Base-by-base conservation (phyloP, 1,140 invertebrate species). In the Drosophila simulans region DNA sequence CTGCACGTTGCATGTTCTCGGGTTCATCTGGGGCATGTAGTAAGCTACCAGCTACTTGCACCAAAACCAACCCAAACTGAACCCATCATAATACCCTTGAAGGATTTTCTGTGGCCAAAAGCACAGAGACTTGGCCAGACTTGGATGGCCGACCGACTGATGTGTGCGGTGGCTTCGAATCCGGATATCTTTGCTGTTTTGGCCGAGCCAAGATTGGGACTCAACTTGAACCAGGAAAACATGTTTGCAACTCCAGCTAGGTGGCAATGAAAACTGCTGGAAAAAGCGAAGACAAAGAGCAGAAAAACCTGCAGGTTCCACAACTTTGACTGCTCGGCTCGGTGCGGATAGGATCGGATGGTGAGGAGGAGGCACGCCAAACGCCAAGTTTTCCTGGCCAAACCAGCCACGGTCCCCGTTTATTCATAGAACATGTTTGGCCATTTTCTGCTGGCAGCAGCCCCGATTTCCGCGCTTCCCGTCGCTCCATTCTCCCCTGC, bases 361-460 rank as follows among this genome's bases (percentile, higher is more conserved):
- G 76, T 79, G 64, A 88, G 76, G 64, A 88, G 76, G 70, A 88
- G 85, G 83, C 83, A 88, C 75, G 70, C 82, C 82, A 86, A 79
- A 86, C 79, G 70, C 82, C 82, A 86, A 79, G 74, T 72, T 82
- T 84, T 84, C 76, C 74, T 76, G 81, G 54, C 51, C 22, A 35
- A 54, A 39, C 54, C 66, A 63, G 31, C 60, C 59, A 27, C 11
- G 40, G 8, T 34, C 5, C 34, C 69, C 82, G 54, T 74, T 80
- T 79, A 79, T 82, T 79, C 79, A 82, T 83, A 89, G 83, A 88
- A 88, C 84, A 89, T 88, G 84, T 89, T 88, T 88, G 84, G 83
- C 83, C 80, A 89, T 89, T 88, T 88, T 88, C 79, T 84, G 78
- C 70, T 69, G 64, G 70, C 49, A 68, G 57, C 56, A 34, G 40